Evolutionary conservation across 2,113 vertebrate genomes (phyloP), one percentile per base, ranked within the genome.

Genomic region (Hemibagrus wyckioides): DNA sequence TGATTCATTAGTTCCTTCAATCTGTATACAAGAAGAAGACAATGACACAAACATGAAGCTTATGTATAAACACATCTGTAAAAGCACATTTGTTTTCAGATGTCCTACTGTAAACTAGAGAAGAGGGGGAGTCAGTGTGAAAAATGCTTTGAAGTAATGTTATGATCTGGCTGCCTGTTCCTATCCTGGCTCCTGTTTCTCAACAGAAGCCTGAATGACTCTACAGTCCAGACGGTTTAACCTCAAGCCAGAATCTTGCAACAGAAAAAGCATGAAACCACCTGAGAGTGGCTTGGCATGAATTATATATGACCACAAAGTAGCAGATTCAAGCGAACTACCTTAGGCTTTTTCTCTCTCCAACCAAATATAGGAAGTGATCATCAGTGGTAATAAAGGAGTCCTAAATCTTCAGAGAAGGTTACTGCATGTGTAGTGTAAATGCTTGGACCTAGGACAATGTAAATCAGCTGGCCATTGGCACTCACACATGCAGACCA

Each of bases 291-390:
- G 59, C 85, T 25, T 15, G 25, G 86, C 61, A 57, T 65, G 23
- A 80, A 80, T 19, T 23, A 39, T 36, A 89, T 83, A 86, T 57
- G 80, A 82, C 88, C 81, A 36, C 86, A 91, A 30, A 89, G 76
- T 80, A 85, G 63, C 89, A 86, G 82, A 54, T 36, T 71, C 23
- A 79, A 50, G 48, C 39, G 28, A 52, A 11, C 44, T 44, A 67
- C 75, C 82, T 30, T 50, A 71, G 17, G 19, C 69, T 73, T 52
- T 65, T 81, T 80, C 85, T 80, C 3, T 67, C 39, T 79, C 39
- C n/a, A 73, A 80, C 92, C 91, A 91, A 92, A 91, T 93, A 93
- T 93, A 94, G 89, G 91, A 92, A 92, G 91, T 89, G 14, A 5
- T 50, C 10, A 88, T 89, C 91, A 92, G 44, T 91, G 86, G 86